Conservation (phyloP, 2,797 vertebrate genomes). For the Dicrostonyx torquatus region DNA sequence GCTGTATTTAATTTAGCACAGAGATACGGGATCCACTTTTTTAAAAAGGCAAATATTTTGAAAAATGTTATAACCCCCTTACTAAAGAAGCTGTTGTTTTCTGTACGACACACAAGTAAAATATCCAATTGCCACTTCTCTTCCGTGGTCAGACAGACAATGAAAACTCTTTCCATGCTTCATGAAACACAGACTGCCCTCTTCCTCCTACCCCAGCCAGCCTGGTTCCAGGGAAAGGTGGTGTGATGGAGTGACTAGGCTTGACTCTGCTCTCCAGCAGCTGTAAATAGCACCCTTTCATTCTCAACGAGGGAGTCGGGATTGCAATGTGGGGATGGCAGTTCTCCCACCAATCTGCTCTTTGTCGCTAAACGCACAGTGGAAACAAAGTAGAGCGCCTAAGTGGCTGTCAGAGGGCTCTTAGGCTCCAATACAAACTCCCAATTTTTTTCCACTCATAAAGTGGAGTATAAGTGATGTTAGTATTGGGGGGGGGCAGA, state of each 20-base stretch:
- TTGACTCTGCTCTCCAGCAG: constrained; percentile 38
- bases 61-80: not conserved
- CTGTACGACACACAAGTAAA: constrained; percentile 17
- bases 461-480: constrained; percentile 33
- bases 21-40: not conserved
- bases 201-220: not conserved
- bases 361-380: constrained; percentile 52
- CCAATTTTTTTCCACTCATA: constrained; percentile 31
- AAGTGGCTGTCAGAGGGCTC: constrained; percentile 47
- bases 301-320: not conserved
- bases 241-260: not conserved
- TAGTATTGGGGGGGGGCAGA: not conserved
- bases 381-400: constrained; percentile 43
- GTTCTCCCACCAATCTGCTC: constrained; percentile 17
- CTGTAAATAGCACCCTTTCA: constrained; percentile 54
- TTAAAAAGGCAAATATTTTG: not conserved
- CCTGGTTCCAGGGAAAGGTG: constrained; percentile 35
- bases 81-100: not conserved
- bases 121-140: constrained; percentile 14
- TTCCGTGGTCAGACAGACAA: constrained; percentile 30
- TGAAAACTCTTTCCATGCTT: not conserved
- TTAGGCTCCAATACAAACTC: constrained; percentile 21
- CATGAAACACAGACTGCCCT: not conserved
- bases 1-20: not conserved
- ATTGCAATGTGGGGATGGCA: not conserved